phyloP scores from a whole-genome alignment of 2,888 invertebrate genomes.

The Peribatodes rhomboidaria region DNA sequence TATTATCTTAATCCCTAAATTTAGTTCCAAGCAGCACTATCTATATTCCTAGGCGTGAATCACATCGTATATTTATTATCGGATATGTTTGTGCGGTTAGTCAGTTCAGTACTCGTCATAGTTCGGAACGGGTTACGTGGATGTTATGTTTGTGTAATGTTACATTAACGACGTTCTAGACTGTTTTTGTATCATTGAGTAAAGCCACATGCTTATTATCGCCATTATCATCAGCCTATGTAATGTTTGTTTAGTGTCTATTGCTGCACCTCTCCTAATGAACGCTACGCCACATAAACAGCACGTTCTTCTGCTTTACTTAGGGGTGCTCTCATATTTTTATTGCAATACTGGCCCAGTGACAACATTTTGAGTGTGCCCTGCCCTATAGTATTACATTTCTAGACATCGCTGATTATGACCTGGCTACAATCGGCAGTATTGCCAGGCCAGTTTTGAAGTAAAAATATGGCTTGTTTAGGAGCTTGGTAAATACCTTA shows the following conservation, averaged over 20 bases:
- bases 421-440: no score
- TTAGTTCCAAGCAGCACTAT: slow-evolving; percentile 7
- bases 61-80: slow-evolving; percentile 42
- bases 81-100: slow-evolving; percentile 39
- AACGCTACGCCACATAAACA: no score
- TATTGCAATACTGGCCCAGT: no score
- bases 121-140: slow-evolving; percentile 18
- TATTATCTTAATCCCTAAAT: slow-evolving; percentile 5
- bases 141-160: slow-evolving; percentile 21
- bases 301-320: no score
- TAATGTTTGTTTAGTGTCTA: no score
- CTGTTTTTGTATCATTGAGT: background rate
- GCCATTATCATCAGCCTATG: background rate
- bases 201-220: background rate
- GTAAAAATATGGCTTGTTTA: background rate
- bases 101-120: slow-evolving; percentile 31
- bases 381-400: no score
- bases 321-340: no score
- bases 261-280: no score
- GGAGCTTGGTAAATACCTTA: no score
- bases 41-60: slow-evolving; percentile 20
- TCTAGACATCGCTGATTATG: no score
- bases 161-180: background rate
- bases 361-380: no score
- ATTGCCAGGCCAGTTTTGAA: no score